Conservation (phyloP, 2,888 invertebrate species). For the Aleiodes leptofemur region DNA sequence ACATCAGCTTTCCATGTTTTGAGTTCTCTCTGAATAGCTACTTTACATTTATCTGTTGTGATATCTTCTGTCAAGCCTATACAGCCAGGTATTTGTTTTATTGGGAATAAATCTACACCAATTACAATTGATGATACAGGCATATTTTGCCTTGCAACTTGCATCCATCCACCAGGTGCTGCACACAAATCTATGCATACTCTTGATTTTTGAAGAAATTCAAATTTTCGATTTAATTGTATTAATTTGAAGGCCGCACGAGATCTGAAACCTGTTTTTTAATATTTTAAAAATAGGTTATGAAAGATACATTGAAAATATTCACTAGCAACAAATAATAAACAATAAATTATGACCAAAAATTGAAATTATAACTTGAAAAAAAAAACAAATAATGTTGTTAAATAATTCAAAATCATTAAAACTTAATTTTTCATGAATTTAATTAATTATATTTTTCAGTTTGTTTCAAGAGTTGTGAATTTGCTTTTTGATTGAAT, state of each 20-base stretch:
- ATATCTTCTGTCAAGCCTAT: slow-evolving; percentile 95
- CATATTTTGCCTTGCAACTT: slow-evolving; percentile 98
- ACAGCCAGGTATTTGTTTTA: slow-evolving; percentile 92
- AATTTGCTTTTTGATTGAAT: too few species aligned
- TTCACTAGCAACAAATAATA: neutral
- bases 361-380: neutral
- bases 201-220: slow-evolving; percentile 95
- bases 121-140: slow-evolving; percentile 96
- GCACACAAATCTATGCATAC: slow-evolving; percentile 99
- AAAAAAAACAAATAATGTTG: neutral
- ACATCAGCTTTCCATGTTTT: slow-evolving; percentile 98
- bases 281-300: neutral
- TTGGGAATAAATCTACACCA: slow-evolving; percentile 97
- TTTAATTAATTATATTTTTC: too few species aligned
- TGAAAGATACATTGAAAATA: neutral
- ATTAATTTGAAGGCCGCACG: slow-evolving; percentile 99
- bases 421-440: neutral
- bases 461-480: too few species aligned
- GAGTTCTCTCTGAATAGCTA: slow-evolving; percentile 88
- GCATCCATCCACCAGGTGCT: slow-evolving; percentile 99
- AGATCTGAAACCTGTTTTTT: slow-evolving; percentile 89
- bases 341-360: neutral
- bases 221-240: slow-evolving; percentile 97
- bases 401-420: slow-evolving; percentile 25
- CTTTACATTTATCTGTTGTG: slow-evolving; percentile 94